Evolutionary conservation across 2,888 invertebrate species (phyloP), one percentile per base, ranked within the genome.

Genomic region (Nyleta sp.): DNA sequence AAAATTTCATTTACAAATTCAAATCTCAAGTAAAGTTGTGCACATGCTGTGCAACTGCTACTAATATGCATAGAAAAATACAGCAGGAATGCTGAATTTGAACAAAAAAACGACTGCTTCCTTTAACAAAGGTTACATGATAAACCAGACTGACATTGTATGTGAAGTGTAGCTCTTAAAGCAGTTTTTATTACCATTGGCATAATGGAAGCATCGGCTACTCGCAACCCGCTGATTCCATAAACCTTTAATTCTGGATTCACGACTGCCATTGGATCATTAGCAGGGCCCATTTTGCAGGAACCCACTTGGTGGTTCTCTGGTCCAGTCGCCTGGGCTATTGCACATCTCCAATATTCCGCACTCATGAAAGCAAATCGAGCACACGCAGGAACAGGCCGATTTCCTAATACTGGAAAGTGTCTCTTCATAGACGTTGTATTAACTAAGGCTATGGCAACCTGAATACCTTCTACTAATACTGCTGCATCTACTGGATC

Each of bases 301-400:
- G 96, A 95, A 7, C 96, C 96, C 0, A 94, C 95, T 89, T 96
- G 96, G 88, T 96, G 96, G 88, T 96, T 96, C 90, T 96, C 96
- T 0, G 96, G 95, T 0, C 95, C 95, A 0, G 96, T 96, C 64
- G 94, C 92, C 68, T 93, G 92, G 73, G 92, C 92, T 0, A 95
- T 92, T 0, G 95, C 93, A 85, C 96, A 97, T 68, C 92, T 93
- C 94, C 96, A 95, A 90, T 94, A 96, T n/a, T 94, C 94, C 81
- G 95, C 94, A 0, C 93, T 92, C 6, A 93, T 92, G 60, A 92
- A 92, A n/a, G 80, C 62, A 62, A 81, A 85, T 40, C 73, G 72
- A 2, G 87, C 81, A 46, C 90, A 90, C 0, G 87, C 87, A 0
- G 81, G 22, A 15, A 87, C 70, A 1, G 86, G 86, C 2, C 67